Evolutionary conservation across 2,797 vertebrate genomes (phyloP), one percentile per base, ranked within the genome.

Genomic region (Amazona finschi): DNA sequence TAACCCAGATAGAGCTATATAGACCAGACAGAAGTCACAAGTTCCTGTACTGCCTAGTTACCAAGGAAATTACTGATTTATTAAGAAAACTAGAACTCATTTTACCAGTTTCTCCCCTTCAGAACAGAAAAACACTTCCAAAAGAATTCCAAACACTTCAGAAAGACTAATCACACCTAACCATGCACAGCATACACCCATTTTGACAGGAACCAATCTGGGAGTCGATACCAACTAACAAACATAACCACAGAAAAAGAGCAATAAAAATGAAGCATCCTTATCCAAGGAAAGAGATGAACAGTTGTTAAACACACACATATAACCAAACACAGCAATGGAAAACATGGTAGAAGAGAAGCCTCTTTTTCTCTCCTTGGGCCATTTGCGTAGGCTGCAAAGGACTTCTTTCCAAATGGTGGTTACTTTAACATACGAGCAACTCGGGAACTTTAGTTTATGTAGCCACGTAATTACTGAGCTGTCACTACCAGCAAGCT

Each of bases 271-370:
- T 0, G 1, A 94, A 85, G n/a, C 25, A 60, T 27, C 31, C 22
- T 24, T 24, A 74, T 7, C 16, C 49, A 73, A 74, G 74, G 8
- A 17, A 36, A 71, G 28, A 17, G 2, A 66, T 20, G 73, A 74
- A 47, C 19, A 33, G 55, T 17, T 22, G 18, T 27, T 41, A 67
- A 70, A 66, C 0, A 0, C 1, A 1, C 14, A 57, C 21, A 65
- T 57, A 46, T 1, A 89, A 58, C 4, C 36, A 69, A 78, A 76
- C 6, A 24, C 3, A 53, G 33, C 24, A 70, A 50, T 1, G 17
- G 38, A 16, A 67, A 82, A 87, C 24, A 43, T 2, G 11, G 52
- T 43, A 65, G 38, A 88, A 69, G 60, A 22, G 28, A 6, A 78
- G 7, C 7, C 31, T 60, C 50, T 39, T 80, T 44, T 72, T 25